phyloP scores from a whole-genome alignment of 2,113 vertebrate species.

The Oreochromis niloticus region DNA sequence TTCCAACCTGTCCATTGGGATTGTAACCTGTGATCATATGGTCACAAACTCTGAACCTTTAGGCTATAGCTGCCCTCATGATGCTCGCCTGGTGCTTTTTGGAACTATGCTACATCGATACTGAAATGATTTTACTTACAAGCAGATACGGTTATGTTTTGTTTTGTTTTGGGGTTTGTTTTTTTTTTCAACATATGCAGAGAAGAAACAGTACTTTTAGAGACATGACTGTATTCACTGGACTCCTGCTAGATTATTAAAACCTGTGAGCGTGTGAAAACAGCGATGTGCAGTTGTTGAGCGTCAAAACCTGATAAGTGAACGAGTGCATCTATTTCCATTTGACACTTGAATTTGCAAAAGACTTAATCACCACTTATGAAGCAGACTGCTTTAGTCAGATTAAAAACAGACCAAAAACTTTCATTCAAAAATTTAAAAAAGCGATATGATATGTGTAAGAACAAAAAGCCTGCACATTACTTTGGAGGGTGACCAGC shows the following conservation, averaged over 20 bases:
- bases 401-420: not conserved
- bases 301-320: not conserved
- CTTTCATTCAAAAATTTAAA: not conserved
- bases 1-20: slow-evolving; percentile 23
- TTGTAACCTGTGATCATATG: slow-evolving; percentile 39
- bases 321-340: not conserved
- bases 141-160: not conserved
- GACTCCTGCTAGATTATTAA: not conserved
- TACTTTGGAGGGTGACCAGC: not conserved
- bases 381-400: not conserved
- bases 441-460: not conserved
- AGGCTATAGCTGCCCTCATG: slow-evolving; percentile 28
- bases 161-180: accelerated
- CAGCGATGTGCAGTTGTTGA: not conserved
- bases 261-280: not conserved
- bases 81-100: slow-evolving; percentile 59
- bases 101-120: slow-evolving; percentile 48
- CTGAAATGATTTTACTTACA: not conserved
- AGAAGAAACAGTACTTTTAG: slow-evolving; percentile 15
- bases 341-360: slow-evolving; percentile 6
- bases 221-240: not conserved
- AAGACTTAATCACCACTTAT: not conserved
- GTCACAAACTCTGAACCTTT: slow-evolving; percentile 43
- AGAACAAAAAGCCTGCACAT: not conserved
- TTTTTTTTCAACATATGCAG: slow-evolving; percentile 1